phyloP scores from a whole-genome alignment of 53 echinoderm and acorn worm genomes.

The Stichopus horrens region DNA sequence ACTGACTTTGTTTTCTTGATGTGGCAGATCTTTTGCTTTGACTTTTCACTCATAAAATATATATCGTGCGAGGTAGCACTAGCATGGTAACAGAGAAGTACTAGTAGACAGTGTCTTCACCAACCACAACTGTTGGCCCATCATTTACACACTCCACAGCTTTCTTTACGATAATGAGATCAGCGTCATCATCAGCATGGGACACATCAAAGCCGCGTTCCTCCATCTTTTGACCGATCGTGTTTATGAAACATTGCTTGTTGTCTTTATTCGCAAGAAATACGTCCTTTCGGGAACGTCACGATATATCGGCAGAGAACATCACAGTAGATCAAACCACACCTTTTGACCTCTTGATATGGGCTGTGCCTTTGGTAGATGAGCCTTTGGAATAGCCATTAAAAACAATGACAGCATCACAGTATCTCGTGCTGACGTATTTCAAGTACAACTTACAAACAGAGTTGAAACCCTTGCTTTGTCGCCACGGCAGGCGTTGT shows the following conservation, averaged over 20 bases:
- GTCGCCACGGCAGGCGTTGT: conserved; percentile 58
- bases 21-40: conserved; percentile 25
- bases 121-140: conserved; percentile 36
- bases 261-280: conserved; percentile 48
- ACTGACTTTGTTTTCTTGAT: background rate
- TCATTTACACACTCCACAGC: conserved; percentile 17
- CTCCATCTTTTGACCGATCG: conserved; percentile 17
- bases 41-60: conserved; percentile 5
- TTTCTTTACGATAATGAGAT: conserved; percentile 38
- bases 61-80: background rate
- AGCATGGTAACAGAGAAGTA: conserved; percentile 40
- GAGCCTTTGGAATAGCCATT: conserved; percentile 55
- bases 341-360: conserved; percentile 29
- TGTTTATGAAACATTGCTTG: conserved; percentile 45
- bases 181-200: conserved; percentile 49
- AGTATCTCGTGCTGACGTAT: conserved; percentile 48
- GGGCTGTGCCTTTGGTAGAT: conserved; percentile 39
- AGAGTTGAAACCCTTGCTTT: conserved; percentile 46
- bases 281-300: conserved; percentile 14
- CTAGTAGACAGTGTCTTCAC: conserved; percentile 45
- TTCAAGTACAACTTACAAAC: conserved; percentile 48
- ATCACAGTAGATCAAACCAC: conserved; percentile 37
- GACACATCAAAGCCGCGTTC: background rate
- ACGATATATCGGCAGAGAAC: conserved; percentile 7
- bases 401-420: conserved; percentile 49